A percentile compares a stretch with the other conserved stretches of the same genome.
phyloP scores from a whole-genome alignment of 1,140 invertebrate species.

The Lepidostoma basale region DNA sequence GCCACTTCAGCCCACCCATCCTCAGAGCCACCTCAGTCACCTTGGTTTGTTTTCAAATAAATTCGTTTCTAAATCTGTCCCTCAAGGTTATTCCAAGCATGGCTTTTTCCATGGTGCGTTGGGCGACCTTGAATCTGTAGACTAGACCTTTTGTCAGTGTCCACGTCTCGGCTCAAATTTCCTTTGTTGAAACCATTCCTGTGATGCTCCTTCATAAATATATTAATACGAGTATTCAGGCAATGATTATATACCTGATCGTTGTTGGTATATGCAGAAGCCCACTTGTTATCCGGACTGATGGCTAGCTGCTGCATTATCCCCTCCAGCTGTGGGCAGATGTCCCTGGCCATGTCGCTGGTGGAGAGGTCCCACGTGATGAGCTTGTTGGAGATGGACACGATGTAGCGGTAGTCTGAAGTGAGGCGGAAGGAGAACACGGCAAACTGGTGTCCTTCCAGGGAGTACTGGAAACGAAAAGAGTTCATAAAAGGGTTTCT shows the following conservation, averaged over 20 bases:
- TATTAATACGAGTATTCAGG: neutral
- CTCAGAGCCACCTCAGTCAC: too few species aligned
- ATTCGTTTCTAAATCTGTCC: too few species aligned
- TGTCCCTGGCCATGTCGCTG: constrained; percentile 88
- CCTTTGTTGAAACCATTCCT: too few species aligned
- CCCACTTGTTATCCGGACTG: constrained; percentile 94
- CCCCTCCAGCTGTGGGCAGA: constrained; percentile 91
- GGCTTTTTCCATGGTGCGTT: too few species aligned
- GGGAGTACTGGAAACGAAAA: constrained; percentile 75
- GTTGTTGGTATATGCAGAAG: constrained; percentile 95
- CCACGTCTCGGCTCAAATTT: too few species aligned
- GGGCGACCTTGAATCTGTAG: too few species aligned
- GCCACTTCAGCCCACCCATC: too few species aligned
- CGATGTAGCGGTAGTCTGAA: constrained; percentile 90
- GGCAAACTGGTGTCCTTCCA: constrained; percentile 97
- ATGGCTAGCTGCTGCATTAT: constrained; percentile 96
- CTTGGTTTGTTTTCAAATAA: too few species aligned
- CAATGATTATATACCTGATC: constrained; percentile 71
- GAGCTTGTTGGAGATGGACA: constrained; percentile 96
- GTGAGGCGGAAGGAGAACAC: constrained; percentile 94
- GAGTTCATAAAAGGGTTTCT: neutral
- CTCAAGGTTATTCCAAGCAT: too few species aligned
- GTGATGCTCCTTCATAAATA: too few species aligned
- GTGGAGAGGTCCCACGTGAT: constrained; percentile 97
- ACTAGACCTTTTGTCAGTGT: too few species aligned